Conservation (phyloP, 2,797 vertebrate species). For the Craterocephalus amniculus region DNA sequence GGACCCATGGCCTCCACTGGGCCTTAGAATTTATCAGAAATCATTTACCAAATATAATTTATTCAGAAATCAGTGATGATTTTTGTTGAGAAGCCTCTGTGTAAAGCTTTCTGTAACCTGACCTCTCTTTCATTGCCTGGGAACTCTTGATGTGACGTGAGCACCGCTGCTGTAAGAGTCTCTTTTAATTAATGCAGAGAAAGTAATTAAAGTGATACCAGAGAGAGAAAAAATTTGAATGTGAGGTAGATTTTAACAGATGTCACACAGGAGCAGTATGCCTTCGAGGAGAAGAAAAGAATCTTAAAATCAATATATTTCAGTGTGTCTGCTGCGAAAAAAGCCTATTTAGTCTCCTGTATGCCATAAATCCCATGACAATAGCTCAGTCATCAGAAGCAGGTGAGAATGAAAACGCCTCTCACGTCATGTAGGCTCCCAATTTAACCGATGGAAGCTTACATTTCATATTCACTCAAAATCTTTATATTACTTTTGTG, state of each 20-base stretch:
- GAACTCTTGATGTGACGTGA: not conserved
- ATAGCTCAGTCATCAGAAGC: slow-evolving; percentile 18
- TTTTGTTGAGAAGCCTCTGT: not conserved
- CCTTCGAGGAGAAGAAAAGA: not conserved
- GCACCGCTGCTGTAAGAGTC: not conserved
- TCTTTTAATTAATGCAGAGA: not conserved
- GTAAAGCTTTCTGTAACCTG: not conserved
- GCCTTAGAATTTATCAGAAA: not conserved
- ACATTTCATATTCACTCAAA: not conserved
- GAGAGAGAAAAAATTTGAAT: not conserved
- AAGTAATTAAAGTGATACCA: not conserved
- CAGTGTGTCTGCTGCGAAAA: not conserved
- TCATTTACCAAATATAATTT: not conserved
- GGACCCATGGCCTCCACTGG: not conserved
- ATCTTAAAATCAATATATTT: not conserved
- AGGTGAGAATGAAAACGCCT: slow-evolving; percentile 45
- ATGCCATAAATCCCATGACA: not conserved
- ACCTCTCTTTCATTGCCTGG: not conserved
- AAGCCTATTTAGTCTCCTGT: not conserved
- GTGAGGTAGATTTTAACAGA: not conserved
- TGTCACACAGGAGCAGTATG: not conserved
- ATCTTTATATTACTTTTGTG: not conserved
- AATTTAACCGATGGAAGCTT: slow-evolving; percentile 43
- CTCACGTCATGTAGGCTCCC: slow-evolving; percentile 23
- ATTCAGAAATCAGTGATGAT: not conserved